Conservation (phyloP, 1,140 invertebrate species). For the Aphelinus atriplicis region DNA sequence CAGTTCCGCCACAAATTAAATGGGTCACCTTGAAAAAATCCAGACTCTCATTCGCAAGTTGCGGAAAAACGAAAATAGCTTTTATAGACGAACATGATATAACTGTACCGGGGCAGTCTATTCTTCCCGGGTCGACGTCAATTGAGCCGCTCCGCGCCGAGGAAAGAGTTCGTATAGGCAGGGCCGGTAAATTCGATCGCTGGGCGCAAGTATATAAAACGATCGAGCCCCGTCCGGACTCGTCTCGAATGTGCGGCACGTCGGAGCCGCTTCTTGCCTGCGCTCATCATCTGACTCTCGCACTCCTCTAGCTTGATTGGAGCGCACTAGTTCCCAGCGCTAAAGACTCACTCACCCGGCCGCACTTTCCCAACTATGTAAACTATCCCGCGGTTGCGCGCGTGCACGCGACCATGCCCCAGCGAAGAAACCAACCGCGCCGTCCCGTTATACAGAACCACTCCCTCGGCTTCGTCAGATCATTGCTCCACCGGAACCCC, state of each 20-base stretch:
- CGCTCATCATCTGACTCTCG: background rate
- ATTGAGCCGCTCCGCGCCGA: background rate
- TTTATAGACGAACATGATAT: too few relatives aligned
- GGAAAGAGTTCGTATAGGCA: too few relatives aligned
- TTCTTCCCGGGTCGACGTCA: too few relatives aligned
- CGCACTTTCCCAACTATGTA: slow-evolving; percentile 50
- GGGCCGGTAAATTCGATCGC: background rate
- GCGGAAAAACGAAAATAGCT: too few relatives aligned
- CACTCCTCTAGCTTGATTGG: slow-evolving; percentile 14
- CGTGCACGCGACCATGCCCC: background rate
- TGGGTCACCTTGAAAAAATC: too few relatives aligned
- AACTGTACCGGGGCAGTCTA: too few relatives aligned
- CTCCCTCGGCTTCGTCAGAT: slow-evolving; percentile 18
- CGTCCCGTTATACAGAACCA: background rate
- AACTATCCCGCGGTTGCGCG: slow-evolving; percentile 44
- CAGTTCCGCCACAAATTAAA: too few relatives aligned
- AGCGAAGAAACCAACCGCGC: too few relatives aligned
- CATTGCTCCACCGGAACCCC: slow-evolving; percentile 33
- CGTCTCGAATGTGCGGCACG: slow-evolving; percentile 9
- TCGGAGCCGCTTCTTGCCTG: background rate
- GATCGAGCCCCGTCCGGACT: too few relatives aligned
- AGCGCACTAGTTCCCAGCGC: slow-evolving; percentile 15
- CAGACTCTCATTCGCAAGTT: too few relatives aligned
- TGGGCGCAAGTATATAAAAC: background rate
- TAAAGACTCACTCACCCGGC: slow-evolving; percentile 28